Conservation (phyloP, 2,113 vertebrate species). For the Anoura caudifer region DNA sequence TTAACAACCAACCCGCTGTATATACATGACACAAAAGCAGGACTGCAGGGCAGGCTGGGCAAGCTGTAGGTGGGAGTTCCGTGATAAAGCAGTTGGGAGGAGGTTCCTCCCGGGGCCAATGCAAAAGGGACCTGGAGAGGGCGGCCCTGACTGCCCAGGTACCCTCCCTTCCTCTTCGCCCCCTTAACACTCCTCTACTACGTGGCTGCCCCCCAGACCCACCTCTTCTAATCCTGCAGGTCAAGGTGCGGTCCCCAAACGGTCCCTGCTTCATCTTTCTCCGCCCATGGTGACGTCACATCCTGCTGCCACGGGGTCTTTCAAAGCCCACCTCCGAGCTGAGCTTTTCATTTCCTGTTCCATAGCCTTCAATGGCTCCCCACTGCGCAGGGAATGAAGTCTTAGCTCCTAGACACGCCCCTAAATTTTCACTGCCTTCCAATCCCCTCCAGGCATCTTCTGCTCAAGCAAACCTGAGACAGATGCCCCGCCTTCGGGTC, state of each 20-base stretch:
- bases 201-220: rapidly evolving
- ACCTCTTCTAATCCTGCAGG: too few species aligned
- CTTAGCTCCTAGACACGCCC: not conserved
- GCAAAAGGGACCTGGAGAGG: not conserved
- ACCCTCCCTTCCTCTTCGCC: not conserved
- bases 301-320: not conserved
- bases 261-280: not conserved
- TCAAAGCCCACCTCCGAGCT: not conserved
- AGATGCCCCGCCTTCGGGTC: not conserved
- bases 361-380: not conserved
- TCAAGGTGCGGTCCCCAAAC: rapidly evolving
- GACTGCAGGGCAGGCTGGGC: not conserved
- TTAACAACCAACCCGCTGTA: not conserved
- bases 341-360: not conserved
- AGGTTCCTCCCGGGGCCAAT: not conserved
- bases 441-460: not conserved
- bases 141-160: rapidly evolving
- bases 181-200: rapidly evolving
- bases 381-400: not conserved
- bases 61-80: not conserved
- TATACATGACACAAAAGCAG: not conserved
- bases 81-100: too few species aligned
- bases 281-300: not conserved
- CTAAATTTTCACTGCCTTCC: not conserved
- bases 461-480: not conserved